phyloP scores from a whole-genome alignment of 2,888 invertebrate species.

The Neelides folsomi region DNA sequence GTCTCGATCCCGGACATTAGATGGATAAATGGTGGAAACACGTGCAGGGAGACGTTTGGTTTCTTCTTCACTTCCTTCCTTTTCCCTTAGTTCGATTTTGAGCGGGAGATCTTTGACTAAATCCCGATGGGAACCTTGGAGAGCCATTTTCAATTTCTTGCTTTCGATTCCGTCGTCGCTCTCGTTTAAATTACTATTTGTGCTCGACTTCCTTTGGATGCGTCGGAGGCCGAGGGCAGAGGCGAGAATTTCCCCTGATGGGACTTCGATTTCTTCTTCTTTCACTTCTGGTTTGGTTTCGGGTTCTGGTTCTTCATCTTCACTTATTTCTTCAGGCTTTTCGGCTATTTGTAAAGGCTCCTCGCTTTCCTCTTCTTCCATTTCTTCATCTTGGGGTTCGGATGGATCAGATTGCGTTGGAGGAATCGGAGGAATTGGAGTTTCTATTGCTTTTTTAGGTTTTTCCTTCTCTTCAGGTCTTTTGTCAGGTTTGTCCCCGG shows the following conservation, averaged over 20 bases:
- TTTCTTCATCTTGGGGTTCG: conserved; percentile 5
- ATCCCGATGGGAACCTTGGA: no score
- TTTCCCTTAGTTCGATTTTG: not conserved
- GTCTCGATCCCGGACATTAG: not conserved
- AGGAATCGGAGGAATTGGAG: no score
- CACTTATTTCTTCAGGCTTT: not conserved
- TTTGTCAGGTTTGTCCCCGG: conserved; percentile 1
- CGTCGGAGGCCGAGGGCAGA: conserved; percentile 22
- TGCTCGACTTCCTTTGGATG: conserved; percentile 4
- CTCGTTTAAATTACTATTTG: conserved; percentile 9
- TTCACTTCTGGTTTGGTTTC: conserved; percentile 12
- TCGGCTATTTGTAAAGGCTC: not conserved
- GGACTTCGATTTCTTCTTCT: conserved; percentile 12
- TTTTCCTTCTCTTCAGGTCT: not conserved
- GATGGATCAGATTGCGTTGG: not conserved
- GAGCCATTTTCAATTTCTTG: not conserved
- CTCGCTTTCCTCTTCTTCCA: conserved; percentile 5
- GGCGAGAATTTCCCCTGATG: conserved; percentile 23
- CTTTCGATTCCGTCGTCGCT: not conserved
- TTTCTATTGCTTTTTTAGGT: no score
- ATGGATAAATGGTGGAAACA: not conserved
- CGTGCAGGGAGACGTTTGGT: not conserved
- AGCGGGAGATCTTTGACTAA: not conserved
- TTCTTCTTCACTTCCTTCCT: not conserved
- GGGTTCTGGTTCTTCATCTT: conserved; percentile 10